Percentiles rank a stretch among this genome's conserved stretches.
Evolutionary conservation across 2,113 vertebrate genomes (phyloP).

Genomic region (Aspidoscelis tigris): DNA sequence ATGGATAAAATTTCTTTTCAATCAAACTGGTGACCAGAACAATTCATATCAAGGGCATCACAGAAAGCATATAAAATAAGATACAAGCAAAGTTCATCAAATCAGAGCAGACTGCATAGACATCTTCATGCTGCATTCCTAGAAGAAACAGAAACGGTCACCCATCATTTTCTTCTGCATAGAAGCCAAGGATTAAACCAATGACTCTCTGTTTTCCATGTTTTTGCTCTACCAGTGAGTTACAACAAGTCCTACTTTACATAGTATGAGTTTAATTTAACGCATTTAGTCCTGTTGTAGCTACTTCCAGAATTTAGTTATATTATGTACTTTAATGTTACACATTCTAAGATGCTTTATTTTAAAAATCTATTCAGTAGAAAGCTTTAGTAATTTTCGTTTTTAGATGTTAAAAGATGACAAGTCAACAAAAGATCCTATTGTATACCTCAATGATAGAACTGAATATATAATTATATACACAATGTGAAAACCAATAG

Average conservation of each 20-base stretch:
- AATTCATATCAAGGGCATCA: too few species aligned
- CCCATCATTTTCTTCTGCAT: too few species aligned
- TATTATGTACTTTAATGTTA: conserved; percentile 26
- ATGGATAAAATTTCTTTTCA: too few species aligned
- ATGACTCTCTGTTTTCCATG: too few species aligned
- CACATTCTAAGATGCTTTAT: conserved; percentile 34
- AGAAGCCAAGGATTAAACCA: too few species aligned
- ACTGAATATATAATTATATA: conserved; percentile 51
- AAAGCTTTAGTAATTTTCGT: conserved; percentile 47
- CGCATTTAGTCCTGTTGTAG: conserved; percentile 35
- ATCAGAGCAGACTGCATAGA: too few species aligned
- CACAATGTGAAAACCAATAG: conserved; percentile 28
- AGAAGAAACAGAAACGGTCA: too few species aligned
- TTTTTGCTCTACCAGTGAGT: too few species aligned
- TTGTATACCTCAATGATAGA: conserved; percentile 28
- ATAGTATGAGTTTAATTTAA: conserved; percentile 18
- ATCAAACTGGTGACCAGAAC: too few species aligned
- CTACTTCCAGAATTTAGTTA: conserved; percentile 23
- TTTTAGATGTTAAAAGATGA: conserved; percentile 13
- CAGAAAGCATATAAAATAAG: too few species aligned
- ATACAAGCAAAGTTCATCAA: too few species aligned
- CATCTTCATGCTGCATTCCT: too few species aligned
- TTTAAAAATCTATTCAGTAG: conserved; percentile 41
- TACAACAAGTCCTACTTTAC: background rate
- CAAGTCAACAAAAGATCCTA: conserved; percentile 63